phyloP scores from a whole-genome alignment of 2,888 invertebrate species.

The Pasiphila rectangulata region DNA sequence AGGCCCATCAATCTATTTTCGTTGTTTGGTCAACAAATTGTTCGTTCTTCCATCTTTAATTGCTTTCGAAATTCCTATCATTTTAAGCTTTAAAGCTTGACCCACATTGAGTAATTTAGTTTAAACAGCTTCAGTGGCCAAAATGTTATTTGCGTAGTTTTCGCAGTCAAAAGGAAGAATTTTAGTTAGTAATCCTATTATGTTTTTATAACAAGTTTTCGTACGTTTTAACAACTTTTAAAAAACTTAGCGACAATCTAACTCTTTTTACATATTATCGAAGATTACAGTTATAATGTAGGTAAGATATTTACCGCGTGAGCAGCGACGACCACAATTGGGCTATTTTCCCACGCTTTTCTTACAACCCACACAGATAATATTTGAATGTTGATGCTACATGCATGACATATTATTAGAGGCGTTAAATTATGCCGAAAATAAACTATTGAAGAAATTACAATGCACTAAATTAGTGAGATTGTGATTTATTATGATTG shows the following conservation, averaged over 20 bases:
- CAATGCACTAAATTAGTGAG: conserved; percentile 21
- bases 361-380: conserved; percentile 54
- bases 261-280: not conserved
- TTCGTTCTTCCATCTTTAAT: not conserved
- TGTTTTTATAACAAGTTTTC: not conserved
- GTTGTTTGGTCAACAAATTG: not conserved
- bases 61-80: not conserved
- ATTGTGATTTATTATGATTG: not conserved
- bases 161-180: too few species aligned
- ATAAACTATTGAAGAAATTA: conserved; percentile 25
- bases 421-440: conserved; percentile 38
- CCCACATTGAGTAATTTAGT: not conserved
- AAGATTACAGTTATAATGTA: conserved; percentile 4
- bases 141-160: not conserved
- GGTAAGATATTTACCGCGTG: conserved; percentile 13
- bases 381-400: conserved; percentile 50
- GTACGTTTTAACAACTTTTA: too few species aligned
- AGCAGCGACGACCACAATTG: conserved; percentile 49
- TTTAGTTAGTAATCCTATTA: not conserved
- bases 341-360: conserved; percentile 65
- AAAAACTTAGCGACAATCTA: too few species aligned
- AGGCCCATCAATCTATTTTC: not conserved
- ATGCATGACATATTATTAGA: conserved; percentile 48
- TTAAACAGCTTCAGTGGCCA: too few species aligned
- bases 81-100: not conserved